These are phyloP conservation scores for Nipponacmea schrenckii DNA, from an alignment of 2,888 invertebrate species.

Conservation along the genomic window DNA sequence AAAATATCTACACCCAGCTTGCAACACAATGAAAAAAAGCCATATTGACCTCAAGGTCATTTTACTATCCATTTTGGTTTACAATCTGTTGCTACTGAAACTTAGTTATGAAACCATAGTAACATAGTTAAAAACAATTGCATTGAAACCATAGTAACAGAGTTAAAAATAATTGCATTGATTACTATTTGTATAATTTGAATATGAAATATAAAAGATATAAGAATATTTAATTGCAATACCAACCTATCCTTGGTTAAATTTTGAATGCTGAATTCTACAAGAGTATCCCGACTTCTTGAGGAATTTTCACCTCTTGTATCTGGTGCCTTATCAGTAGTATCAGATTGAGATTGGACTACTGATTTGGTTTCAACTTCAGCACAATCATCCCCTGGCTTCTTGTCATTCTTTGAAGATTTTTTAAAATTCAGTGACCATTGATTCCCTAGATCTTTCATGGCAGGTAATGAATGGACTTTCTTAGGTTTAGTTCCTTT, in stretches of 20 bases:
- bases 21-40: no score
- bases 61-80: no score
- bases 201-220: no score
- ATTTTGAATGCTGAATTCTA: slow-evolving; percentile 36
- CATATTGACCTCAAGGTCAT: no score
- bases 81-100: no score
- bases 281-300: slow-evolving; percentile 28
- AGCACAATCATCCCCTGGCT: slow-evolving; percentile 1
- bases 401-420: neutral
- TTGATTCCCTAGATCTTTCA: neutral
- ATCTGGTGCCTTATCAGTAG: neutral
- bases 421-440: slow-evolving; percentile 6
- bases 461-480: neutral
- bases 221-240: neutral
- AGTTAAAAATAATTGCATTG: no score
- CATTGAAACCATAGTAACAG: no score
- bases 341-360: neutral
- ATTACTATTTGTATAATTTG: no score
- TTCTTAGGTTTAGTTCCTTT: slow-evolving; percentile 3
- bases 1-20: no score
- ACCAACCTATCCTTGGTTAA: slow-evolving; percentile 33
- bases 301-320: slow-evolving; percentile 15
- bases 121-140: no score
- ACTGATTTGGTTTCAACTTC: neutral
- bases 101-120: no score